phyloP scores from a whole-genome alignment of 1,140 invertebrate genomes.

The Pararge aegeria region DNA sequence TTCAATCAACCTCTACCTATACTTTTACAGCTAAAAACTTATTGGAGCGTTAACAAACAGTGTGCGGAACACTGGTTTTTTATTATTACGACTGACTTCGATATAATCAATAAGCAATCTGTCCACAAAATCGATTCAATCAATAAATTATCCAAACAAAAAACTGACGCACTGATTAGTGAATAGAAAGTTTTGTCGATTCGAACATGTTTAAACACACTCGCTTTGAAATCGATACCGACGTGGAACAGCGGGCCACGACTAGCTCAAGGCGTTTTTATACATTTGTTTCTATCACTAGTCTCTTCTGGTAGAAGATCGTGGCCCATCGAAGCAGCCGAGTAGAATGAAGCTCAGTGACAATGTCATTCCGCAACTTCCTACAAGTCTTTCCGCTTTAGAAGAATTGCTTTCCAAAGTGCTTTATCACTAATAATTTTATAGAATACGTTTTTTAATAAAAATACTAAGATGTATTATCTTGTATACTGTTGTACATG shows the following conservation, averaged over 20 bases:
- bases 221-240: background rate
- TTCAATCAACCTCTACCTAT: background rate
- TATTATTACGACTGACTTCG: background rate
- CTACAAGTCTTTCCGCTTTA: conserved; percentile 9
- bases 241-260: background rate
- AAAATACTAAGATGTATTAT: too few species aligned
- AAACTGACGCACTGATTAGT: background rate
- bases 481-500: too few species aligned
- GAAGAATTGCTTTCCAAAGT: background rate
- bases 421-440: too few species aligned
- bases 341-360: conserved; percentile 33
- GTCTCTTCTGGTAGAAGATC: background rate
- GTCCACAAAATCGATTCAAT: conserved; percentile 1
- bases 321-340: conserved; percentile 7
- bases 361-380: conserved; percentile 24
- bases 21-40: background rate
- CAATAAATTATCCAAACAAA: background rate
- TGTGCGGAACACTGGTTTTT: background rate
- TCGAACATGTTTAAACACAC: conserved; percentile 2
- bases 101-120: conserved; percentile 3
- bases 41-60: background rate
- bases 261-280: too few species aligned
- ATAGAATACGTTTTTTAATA: too few species aligned
- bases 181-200: conserved; percentile 8
- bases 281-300: too few species aligned